Percentiles rank a stretch among this genome's conserved stretches.
These are phyloP conservation scores for Bufotes viridis DNA, from an alignment of 2,797 vertebrate genomes.

Conservation along the genomic window DNA sequence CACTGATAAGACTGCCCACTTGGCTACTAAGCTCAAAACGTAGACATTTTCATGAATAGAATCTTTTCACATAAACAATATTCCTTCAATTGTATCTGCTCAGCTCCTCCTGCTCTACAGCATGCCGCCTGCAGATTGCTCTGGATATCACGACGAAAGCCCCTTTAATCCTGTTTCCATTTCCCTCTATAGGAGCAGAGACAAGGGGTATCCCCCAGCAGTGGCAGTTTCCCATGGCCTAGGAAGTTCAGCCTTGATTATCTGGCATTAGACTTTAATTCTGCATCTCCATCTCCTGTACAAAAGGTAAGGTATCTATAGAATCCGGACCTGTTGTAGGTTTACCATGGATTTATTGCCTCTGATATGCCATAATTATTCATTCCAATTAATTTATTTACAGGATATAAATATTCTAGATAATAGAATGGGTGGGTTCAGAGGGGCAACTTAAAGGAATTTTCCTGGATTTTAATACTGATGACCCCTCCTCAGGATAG, in stretches of 20 bases:
- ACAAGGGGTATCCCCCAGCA: slow-evolving; percentile 71
- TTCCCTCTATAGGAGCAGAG: slow-evolving; percentile 75
- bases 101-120: too few relatives aligned
- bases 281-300: slow-evolving; percentile 87
- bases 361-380: background rate
- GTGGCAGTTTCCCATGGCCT: slow-evolving; percentile 76
- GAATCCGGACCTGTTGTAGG: background rate
- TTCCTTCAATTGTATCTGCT: too few relatives aligned
- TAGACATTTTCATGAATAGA: too few relatives aligned
- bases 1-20: too few relatives aligned
- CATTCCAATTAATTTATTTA: background rate
- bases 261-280: slow-evolving; percentile 95
- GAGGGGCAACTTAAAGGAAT: too few relatives aligned
- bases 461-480: too few relatives aligned
- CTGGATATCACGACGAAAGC: background rate
- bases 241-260: slow-evolving; percentile 91
- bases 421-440: too few relatives aligned
- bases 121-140: too few relatives aligned
- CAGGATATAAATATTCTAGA: too few relatives aligned
- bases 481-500: too few relatives aligned
- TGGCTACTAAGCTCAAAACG: too few relatives aligned
- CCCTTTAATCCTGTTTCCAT: slow-evolving; percentile 1
- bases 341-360: background rate
- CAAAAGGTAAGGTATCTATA: slow-evolving; percentile 83
- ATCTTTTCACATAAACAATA: too few relatives aligned